Base-by-base conservation (phyloP, 2,797 vertebrate genomes). In the Podargus strigoides region DNA sequence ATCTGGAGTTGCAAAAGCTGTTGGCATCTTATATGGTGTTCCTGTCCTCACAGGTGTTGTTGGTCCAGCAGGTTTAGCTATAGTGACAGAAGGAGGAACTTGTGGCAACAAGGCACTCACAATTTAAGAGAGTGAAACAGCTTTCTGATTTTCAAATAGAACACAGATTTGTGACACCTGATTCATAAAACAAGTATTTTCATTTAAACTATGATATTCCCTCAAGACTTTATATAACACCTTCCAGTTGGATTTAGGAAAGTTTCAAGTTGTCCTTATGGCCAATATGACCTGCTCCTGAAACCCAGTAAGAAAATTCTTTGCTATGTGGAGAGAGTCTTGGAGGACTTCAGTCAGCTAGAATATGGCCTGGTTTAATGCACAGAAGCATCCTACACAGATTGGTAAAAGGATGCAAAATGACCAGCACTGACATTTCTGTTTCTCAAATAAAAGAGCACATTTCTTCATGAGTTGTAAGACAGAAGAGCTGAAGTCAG, bases 1-100 rank as follows among this genome's bases (percentile, higher is more conserved):
- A 39, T 98, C 98, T 70, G 95, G 97, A 32, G 97, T 98, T 92
- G 98, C 96, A 85, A 98, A 96, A 92, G 73, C 97, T 55, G 98
- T 98, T 52, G 98, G 98, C 3, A 80, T 87, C 92, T 97, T 98
- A 89, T 92, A 94, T 30, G 96, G 85, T 0, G n/a, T 92, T 64
- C 95, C 96, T 87, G 83, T 89, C 93, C 81, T 97, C 77, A 97
- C 93, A 47, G 91, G 77, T 16, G 79, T 7, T 42, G 97, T 96
- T 89, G 96, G 93, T 85, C 93, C 80, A 22, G 95, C 94, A 8
- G 97, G 92, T 53, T 90, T 97, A 78, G 95, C 85, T 90, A 81
- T 21, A 74, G 68, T 72, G 47, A 79, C 37, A 66, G 91, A 67
- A 56, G 93, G 80, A 89, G 87, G 88, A 39, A 89, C 67, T 92